Evolutionary conservation across 2,888 invertebrate genomes (phyloP), one percentile per base, ranked within the genome.

Genomic region (Metalampra italica): DNA sequence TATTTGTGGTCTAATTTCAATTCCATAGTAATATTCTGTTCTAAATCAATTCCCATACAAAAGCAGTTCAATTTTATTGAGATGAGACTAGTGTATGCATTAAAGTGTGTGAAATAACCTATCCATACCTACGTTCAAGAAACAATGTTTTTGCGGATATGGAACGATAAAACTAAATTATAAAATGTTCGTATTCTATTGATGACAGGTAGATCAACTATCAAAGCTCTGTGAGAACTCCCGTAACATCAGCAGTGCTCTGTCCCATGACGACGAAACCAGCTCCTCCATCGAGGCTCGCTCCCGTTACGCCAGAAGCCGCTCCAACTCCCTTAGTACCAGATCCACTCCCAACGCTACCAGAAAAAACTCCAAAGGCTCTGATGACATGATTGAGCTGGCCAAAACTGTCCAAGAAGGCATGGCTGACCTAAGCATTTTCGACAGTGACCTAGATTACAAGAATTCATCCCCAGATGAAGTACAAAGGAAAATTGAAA

Each of bases 401-500:
- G 88, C 90, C 0, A 91, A 91, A 70, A 90, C 85, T 13, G 90
- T 92, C 0, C 91, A 90, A 76, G 90, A 91, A 38, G 90, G 92
- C 22, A 86, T 91, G 76, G 90, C 91, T 1, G 85, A 88, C 34
- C 73, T 90, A 15, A 72, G 83, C 3, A 78, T 89, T 37, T 78
- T 70, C 41, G 84, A 85, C 36, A 78, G 85, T 0, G 77, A 79
- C 9, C 53, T 75, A 3, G 71, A 71, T 40, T 61, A 67, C 1
- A 65, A 68, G 47, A 66, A 71, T 29, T 50, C 70, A 0, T 60
- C 72, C 0, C 73, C 81, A 0, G 69, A 71, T 0, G 71, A 72
- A 9, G 84, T 84, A 12, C 78, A 86, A 44, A 77, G 70, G 55
- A 84, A 77, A 73, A 79, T 89, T 55, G 83, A 87, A 46, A 55